Percentiles rank a stretch among this genome's conserved stretches.
Evolutionary conservation across 2,797 vertebrate genomes (phyloP).

Genomic region (Setipinna tenuifilis): DNA sequence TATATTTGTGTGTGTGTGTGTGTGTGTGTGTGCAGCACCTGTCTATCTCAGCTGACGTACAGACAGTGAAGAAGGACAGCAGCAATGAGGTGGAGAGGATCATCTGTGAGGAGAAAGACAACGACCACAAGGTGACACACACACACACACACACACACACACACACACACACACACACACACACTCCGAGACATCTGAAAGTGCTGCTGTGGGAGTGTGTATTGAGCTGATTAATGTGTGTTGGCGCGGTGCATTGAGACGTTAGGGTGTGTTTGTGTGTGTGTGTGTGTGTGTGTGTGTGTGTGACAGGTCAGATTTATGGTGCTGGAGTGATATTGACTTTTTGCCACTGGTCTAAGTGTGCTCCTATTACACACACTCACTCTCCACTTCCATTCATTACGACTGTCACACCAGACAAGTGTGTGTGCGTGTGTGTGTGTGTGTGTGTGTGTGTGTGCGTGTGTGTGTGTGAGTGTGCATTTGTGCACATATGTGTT

Average conservation of each 20-base stretch:
- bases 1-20: constrained; percentile 3
- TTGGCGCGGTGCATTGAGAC: neutral
- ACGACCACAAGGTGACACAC: constrained; percentile 72
- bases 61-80: constrained; percentile 72
- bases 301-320: constrained; percentile 56
- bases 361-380: constrained; percentile 48
- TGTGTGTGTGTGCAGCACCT: constrained; percentile 68
- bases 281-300: constrained; percentile 43
- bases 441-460: neutral
- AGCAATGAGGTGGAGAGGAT: constrained; percentile 77
- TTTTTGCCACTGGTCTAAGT: constrained; percentile 54
- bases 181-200: neutral
- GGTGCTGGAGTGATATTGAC: constrained; percentile 52
- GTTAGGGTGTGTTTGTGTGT: constrained; percentile 34
- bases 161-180: constrained; percentile 3
- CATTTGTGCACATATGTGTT: too few relatives aligned
- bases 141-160: constrained; percentile 3
- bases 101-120: constrained; percentile 77
- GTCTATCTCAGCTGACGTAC: constrained; percentile 69
- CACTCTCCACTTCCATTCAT: constrained; percentile 38
- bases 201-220: neutral
- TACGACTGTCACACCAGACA: neutral
- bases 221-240: constrained; percentile 47
- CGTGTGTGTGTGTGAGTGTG: neutral
- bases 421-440: constrained; percentile 15